Base-by-base conservation (phyloP, 2,113 vertebrate species). In the Enhydra lutris region DNA sequence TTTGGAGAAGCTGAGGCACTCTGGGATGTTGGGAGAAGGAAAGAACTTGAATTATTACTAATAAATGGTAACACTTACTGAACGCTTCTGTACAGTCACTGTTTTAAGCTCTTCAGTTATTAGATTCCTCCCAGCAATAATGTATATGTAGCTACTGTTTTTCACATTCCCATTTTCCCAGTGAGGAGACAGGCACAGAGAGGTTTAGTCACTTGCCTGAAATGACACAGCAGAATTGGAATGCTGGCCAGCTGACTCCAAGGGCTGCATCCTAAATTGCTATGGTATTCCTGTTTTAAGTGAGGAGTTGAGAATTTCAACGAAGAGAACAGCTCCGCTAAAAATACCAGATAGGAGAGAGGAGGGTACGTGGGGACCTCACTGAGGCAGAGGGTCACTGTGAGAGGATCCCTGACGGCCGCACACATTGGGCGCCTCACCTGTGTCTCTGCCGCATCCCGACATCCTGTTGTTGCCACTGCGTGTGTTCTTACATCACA, bases 1-100 rank as follows among this genome's bases (percentile, higher is more conserved):
- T 90, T 59, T 89, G 59, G 91, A 86, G 50, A 96, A 87, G 17
- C 31, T 45, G 52, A 89, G 63, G 4, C 26, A 84, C 78, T 81
- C 92, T 7, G 42, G 59, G 34, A 59, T 74, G 2, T 31, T 20
- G 20, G 78, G 79, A 84, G 4, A 94, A 83, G 12, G 45, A 24
- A 84, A 96, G 7, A 80, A 55, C 4, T 76, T 71, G 20, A 24
- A 85, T 85, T 89, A 81, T 78, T 73, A 69, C 26, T 86, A 92
- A 63, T 47, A 80, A 87, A 87, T 83, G 9, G 7, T 84, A 73
- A 63, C 9, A 59, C 4, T 85, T 63, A 24, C 21, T 63, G 55
- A 82, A 61, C 2, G 79, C 20, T 88, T 76, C 10, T 24, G 0
- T 47, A 4, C 8, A 65, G 42, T 86, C 55, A 47, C 12, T 31